phyloP scores from a whole-genome alignment of 2,113 vertebrate genomes.

The Chamaea fasciata region DNA sequence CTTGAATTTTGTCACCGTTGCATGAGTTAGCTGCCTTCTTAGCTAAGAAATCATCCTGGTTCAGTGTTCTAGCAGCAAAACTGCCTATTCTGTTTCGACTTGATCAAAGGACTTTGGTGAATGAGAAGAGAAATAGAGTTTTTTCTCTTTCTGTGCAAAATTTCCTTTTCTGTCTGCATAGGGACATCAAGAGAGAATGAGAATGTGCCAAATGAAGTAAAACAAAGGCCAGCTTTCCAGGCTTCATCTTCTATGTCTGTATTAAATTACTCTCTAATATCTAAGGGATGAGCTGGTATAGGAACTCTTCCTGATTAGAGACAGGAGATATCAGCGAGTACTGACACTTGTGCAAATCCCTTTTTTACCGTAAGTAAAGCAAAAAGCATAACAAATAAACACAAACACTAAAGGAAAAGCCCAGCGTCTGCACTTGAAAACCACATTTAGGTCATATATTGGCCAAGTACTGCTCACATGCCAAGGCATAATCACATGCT shows the following conservation, averaged over 20 bases:
- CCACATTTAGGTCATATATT: constrained; percentile 31
- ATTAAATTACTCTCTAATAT: background rate
- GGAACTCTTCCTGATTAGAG: background rate
- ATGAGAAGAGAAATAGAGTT: background rate
- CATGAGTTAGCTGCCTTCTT: background rate
- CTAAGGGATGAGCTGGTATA: background rate
- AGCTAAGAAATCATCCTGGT: background rate
- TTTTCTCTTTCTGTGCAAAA: background rate
- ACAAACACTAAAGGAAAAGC: background rate
- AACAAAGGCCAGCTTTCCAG: background rate
- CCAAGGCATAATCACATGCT: constrained; percentile 54
- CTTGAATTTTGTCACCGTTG: background rate
- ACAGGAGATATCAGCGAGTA: background rate
- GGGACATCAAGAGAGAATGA: background rate
- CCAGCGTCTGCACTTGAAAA: constrained; percentile 3
- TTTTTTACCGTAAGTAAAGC: background rate
- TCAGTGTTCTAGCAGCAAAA: background rate
- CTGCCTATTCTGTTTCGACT: background rate
- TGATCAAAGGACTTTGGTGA: background rate
- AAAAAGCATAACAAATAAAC: background rate
- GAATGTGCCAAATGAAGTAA: background rate
- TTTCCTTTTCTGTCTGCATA: background rate
- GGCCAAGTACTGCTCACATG: constrained; percentile 20
- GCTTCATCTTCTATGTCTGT: background rate
- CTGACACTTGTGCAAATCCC: background rate